A percentile compares a stretch with the other conserved stretches of the same genome.
These are phyloP conservation scores for Carassius auratus DNA, from an alignment of 2,113 vertebrate species.

Conservation along the genomic window DNA sequence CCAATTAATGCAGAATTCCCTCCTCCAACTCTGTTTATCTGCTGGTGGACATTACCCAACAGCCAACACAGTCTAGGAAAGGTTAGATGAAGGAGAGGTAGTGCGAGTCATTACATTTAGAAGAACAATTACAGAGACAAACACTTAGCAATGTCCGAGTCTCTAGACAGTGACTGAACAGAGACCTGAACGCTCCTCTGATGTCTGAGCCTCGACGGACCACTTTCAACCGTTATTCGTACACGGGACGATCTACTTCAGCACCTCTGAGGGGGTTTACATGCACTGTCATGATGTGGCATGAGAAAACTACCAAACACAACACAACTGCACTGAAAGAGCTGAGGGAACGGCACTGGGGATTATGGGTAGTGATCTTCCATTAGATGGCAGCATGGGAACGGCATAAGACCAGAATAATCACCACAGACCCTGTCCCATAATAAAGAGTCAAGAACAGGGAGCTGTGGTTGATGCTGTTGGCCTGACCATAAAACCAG, in stretches of 20 bases:
- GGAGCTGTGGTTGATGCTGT: too few species aligned
- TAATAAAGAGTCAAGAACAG: too few species aligned
- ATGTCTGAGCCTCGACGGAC: background rate
- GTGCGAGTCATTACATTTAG: background rate
- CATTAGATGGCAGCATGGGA: background rate
- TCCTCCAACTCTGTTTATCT: background rate
- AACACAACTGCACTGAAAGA: background rate
- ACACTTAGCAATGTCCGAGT: background rate
- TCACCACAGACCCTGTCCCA: background rate
- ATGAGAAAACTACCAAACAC: background rate
- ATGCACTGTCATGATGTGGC: background rate
- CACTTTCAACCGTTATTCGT: background rate
- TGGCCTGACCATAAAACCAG: too few species aligned
- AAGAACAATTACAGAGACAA: background rate
- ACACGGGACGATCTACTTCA: background rate
- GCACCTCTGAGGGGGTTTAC: background rate
- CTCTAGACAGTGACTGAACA: background rate
- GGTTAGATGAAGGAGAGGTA: background rate
- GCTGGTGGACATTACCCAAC: background rate
- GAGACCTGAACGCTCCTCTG: background rate
- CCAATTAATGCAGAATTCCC: background rate
- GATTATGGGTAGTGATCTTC: background rate
- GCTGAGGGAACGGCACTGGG: background rate
- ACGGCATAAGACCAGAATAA: background rate
- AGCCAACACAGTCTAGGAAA: background rate